Evolutionary conservation across 2,888 invertebrate genomes (phyloP).

Genomic region (Eupithecia subumbrata): DNA sequence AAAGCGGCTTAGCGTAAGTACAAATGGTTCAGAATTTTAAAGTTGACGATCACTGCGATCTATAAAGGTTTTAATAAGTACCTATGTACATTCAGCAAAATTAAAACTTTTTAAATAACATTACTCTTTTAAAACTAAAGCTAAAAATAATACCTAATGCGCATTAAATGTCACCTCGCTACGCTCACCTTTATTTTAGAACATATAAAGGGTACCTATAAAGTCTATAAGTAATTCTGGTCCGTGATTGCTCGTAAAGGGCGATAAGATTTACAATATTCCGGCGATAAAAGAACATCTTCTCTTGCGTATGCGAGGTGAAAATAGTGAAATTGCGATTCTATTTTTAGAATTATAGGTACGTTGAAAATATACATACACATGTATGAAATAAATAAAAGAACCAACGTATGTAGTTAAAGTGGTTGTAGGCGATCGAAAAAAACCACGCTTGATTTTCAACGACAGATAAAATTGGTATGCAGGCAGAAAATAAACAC

Average conservation of each 20-base stretch:
- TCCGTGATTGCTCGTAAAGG: conserved; percentile 43
- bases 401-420: background rate
- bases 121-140: background rate
- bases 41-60: background rate
- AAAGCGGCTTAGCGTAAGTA: too few species aligned
- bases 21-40: background rate
- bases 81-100: background rate
- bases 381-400: background rate
- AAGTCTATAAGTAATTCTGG: conserved; percentile 31
- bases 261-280: conserved; percentile 45
- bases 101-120: background rate
- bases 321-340: conserved; percentile 30
- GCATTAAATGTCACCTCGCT: conserved; percentile 21
- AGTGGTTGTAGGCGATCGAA: too few species aligned
- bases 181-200: conserved; percentile 32
- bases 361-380: background rate
- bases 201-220: conserved; percentile 24
- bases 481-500: too few species aligned
- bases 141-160: background rate
- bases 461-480: too few species aligned
- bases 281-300: conserved; percentile 36
- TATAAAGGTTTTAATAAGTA: background rate
- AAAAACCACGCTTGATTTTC: too few species aligned
- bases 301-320: conserved; percentile 30
- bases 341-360: conserved; percentile 15